Percentiles rank a stretch among this genome's conserved stretches.
These are phyloP conservation scores for Mohoua ochrocephala DNA, from an alignment of 2,113 vertebrate species.

Conservation along the genomic window DNA sequence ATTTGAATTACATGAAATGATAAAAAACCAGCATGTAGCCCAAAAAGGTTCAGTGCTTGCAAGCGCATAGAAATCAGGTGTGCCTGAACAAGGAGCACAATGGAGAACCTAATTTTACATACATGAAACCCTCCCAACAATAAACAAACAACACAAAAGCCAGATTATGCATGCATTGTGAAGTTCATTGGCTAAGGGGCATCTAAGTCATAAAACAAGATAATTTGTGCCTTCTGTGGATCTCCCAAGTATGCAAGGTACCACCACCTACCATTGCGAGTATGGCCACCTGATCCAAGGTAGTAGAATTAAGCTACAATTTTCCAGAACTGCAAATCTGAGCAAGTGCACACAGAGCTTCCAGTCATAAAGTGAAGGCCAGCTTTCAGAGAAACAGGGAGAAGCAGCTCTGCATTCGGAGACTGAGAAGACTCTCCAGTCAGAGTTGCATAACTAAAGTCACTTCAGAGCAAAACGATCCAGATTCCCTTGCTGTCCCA, in stretches of 20 bases:
- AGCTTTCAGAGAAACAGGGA: background rate
- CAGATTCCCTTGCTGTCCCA: background rate
- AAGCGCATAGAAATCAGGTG: background rate
- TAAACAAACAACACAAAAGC: background rate
- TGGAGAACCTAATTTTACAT: background rate
- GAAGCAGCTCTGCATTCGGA: background rate
- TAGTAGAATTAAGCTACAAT: background rate
- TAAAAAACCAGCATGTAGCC: background rate
- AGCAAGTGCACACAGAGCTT: background rate
- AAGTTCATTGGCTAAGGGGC: background rate
- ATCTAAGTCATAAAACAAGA: background rate
- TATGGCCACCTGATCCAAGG: background rate
- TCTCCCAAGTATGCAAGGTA: background rate
- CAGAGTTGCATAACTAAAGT: background rate
- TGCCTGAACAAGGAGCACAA: background rate
- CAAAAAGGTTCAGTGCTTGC: background rate
- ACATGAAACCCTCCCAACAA: background rate
- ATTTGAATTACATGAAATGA: background rate
- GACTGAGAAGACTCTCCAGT: background rate
- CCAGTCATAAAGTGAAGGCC: background rate
- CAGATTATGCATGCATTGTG: background rate
- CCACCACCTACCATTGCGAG: background rate
- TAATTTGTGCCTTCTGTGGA: fast-evolving
- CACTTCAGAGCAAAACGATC: background rate
- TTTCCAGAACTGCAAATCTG: background rate